Base-by-base conservation (phyloP, 2,888 invertebrate species). In the Ormyrus labotus region DNA sequence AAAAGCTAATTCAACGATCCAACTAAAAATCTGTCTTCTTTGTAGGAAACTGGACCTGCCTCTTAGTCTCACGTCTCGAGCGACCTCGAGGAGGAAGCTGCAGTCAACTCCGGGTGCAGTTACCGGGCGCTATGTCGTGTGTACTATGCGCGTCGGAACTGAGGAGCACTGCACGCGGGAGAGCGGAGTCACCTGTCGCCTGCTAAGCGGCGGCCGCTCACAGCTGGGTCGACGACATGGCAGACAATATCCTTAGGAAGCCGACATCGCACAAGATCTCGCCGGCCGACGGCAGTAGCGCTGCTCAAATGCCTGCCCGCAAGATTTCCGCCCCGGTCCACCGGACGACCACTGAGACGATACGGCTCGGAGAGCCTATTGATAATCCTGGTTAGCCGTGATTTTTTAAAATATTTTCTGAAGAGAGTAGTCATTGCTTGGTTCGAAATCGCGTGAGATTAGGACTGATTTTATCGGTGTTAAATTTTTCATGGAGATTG, bases 341-440 rank as follows among this genome's bases (percentile, higher is more conserved):
- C 78, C 89, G 90, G 65, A 90, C 90, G 50, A 90, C 90, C 68
- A 88, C 89, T 79, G 90, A 90, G 83, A 90, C 90, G 83, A 90
- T 90, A 83, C 87, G 90, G 73, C 84, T 90, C 80, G 89, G 88
- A 57, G 87, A 87, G 73, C 84, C 86, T 19, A 83, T 64, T 57
- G 82, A 85, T 50, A 84, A 75, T 65, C 34, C 75, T 65, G 80
- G 80, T 82, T 45, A 81, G 81, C 34, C 34, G 34, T 34, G 34
- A 34, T 34, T 34, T 34, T 34, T 34, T 34, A 0, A 34, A 34
- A 34, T 34, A 34, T 34, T 34, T 34, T 34, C 34, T 4, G 34
- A 34, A 34, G 4, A 34, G 4, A 34, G 34, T 4, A 0, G 34
- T 34, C 34, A 34, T 34, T 34, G 34, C 34, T 34, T 4, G 34